Evolutionary conservation across 2,797 vertebrate genomes (phyloP).

Genomic region (Lagodon rhomboides): DNA sequence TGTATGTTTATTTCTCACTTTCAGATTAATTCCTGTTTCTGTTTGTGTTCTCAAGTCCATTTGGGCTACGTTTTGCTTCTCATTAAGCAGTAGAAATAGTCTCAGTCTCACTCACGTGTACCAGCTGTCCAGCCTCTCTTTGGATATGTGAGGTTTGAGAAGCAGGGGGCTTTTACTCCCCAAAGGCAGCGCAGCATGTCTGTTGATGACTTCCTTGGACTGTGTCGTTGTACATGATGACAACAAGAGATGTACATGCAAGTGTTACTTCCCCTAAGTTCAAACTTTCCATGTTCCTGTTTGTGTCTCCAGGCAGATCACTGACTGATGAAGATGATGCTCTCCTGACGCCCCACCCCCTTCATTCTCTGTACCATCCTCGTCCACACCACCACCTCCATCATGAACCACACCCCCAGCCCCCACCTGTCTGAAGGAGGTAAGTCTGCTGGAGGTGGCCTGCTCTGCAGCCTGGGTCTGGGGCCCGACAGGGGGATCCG

Average conservation of each 20-base stretch:
- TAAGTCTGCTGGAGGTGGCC: slow-evolving; percentile 82
- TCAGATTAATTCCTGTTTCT: neutral
- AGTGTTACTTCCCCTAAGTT: no score
- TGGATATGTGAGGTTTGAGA: neutral
- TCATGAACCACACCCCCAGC: slow-evolving; percentile 93
- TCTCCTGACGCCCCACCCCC: slow-evolving; percentile 49
- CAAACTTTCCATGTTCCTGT: slow-evolving; percentile 19
- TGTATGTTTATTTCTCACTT: neutral
- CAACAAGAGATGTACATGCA: no score
- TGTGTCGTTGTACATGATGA: neutral
- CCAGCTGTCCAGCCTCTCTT: slow-evolving; percentile 19
- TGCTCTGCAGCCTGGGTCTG: slow-evolving; percentile 90
- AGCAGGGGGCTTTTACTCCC: slow-evolving; percentile 13
- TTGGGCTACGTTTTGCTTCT: slow-evolving; percentile 19
- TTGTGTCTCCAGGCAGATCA: slow-evolving; percentile 57
- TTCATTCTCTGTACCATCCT: slow-evolving; percentile 4
- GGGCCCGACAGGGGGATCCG: slow-evolving; percentile 88
- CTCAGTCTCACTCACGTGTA: slow-evolving; percentile 19
- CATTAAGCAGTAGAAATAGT: slow-evolving; percentile 12
- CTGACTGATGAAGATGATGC: slow-evolving; percentile 40
- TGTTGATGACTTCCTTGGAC: slow-evolving; percentile 13
- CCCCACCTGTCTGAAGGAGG: slow-evolving; percentile 89
- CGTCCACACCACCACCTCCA: slow-evolving; percentile 15
- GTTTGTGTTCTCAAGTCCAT: neutral
- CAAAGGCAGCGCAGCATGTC: neutral